Base-by-base conservation (phyloP, 2,113 vertebrate genomes). In the Enhydra lutris region DNA sequence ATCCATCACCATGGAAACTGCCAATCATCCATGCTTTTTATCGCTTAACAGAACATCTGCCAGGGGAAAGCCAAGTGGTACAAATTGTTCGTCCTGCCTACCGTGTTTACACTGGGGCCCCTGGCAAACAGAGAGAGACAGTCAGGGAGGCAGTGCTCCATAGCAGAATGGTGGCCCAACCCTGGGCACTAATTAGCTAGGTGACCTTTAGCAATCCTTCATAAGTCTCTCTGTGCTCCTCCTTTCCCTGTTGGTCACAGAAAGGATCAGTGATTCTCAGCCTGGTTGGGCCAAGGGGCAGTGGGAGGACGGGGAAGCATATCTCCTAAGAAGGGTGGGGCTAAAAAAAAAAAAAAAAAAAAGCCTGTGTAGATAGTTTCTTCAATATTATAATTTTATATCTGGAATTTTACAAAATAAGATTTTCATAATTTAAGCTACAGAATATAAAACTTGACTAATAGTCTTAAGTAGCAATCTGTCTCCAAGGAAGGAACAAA, bases 1-100 rank as follows among this genome's bases (percentile, higher is more conserved):
- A 97, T 96, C 97, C 93, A 89, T 99, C 10, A 1, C 98, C 98
- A 99, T 98, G 98, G 98, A 98, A 98, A 98, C 98, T 98, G 95
- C 97, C 98, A 98, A 98, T 98, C 98, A 98, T 82, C 6, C 1
- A 90, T 94, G 98, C 98, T 95, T 98, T 98, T 98, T 98, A 98
- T 97, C 98, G 97, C 89, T 97, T 97, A 97, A 97, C 88, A 12
- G 89, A 82, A 94, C 98, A 96, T 97, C 97, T 94, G 97, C 90
- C 92, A 90, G 71, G 88, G 63, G 81, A 92, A 93, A 96, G 83
- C 89, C 87, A 79, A 95, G 86, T 59, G 52, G 71, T 34, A 78
- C 55, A 47, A 67, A 88, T 76, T 86, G 36, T 39, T 80, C 15
- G 21, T 76, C 67, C 74, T 50, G 71, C 71, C 74, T 65, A 63